Evolutionary conservation across 92 coral and sea anemone species (phyloP).

Genomic region (Phenganax subtilis): DNA sequence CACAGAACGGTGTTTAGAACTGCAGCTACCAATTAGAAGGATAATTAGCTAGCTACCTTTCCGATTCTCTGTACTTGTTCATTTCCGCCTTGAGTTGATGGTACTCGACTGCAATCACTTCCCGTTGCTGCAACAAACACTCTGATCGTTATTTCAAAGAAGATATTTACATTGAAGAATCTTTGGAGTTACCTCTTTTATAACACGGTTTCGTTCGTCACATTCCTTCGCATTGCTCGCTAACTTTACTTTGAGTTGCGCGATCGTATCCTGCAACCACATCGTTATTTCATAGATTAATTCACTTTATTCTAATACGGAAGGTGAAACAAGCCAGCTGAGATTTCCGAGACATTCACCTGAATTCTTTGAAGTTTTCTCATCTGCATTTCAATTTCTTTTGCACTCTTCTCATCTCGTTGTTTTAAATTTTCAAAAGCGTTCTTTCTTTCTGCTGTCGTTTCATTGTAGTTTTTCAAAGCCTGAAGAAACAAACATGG

Average conservation of each 20-base stretch:
- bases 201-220: conserved; percentile 88
- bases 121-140: conserved; percentile 73
- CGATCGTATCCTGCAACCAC: conserved; percentile 71
- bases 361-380: conserved; percentile 97
- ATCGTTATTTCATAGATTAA: background rate
- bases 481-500: conserved; percentile 46
- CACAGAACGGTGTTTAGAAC: too few species aligned
- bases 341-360: conserved; percentile 43
- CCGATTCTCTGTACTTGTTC: conserved; percentile 95
- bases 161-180: background rate
- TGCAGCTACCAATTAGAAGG: background rate
- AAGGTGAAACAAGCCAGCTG: background rate
- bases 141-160: background rate
- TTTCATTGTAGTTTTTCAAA: conserved; percentile 94
- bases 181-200: conserved; percentile 69
- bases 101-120: conserved; percentile 91
- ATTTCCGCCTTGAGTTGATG: conserved; percentile 97
- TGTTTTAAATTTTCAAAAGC: conserved; percentile 97
- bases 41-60: conserved; percentile 50
- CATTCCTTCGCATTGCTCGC: conserved; percentile 93
- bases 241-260: conserved; percentile 91
- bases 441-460: conserved; percentile 93
- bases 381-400: conserved; percentile 99
- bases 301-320: background rate
- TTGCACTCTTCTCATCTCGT: conserved; percentile 95